phyloP scores from a whole-genome alignment of 1,140 invertebrate genomes.

The Drosophila sp. region DNA sequence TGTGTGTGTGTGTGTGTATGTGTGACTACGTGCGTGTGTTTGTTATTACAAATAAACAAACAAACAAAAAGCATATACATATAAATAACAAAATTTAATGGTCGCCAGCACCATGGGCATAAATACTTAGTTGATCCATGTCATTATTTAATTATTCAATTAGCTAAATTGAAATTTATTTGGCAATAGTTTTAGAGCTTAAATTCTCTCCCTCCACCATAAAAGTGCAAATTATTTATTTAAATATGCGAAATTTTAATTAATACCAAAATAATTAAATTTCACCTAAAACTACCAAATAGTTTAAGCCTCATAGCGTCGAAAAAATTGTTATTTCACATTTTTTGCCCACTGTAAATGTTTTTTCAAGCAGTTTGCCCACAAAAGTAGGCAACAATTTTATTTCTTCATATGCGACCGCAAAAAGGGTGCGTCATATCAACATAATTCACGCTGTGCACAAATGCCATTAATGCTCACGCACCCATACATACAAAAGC shows the following conservation, averaged over 20 bases:
- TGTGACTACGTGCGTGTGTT: slow-evolving; percentile 30
- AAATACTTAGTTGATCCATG: not conserved
- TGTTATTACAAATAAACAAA: slow-evolving; percentile 64
- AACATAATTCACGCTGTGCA: slow-evolving; percentile 62
- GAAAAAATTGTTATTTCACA: not conserved
- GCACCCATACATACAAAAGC: not conserved
- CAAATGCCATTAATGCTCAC: slow-evolving; percentile 70
- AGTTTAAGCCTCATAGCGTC: no score
- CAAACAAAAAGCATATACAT: slow-evolving; percentile 57
- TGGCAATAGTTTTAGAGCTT: not conserved
- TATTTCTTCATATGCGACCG: slow-evolving; percentile 37
- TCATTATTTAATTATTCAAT: slow-evolving; percentile 29
- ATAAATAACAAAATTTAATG: slow-evolving; percentile 59
- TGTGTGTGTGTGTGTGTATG: not conserved
- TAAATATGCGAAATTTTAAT: no score
- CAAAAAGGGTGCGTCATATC: slow-evolving; percentile 52
- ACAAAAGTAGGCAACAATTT: slow-evolving; percentile 63
- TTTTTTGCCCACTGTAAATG: not conserved
- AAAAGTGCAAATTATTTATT: no score
- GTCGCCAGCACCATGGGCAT: slow-evolving; percentile 46
- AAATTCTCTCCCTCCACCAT: no score
- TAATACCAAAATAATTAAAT: no score
- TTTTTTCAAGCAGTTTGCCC: slow-evolving; percentile 36
- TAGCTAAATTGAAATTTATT: slow-evolving; percentile 24
- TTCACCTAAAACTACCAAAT: no score